Percentiles rank a stretch among this genome's conserved stretches.
These are phyloP conservation scores for Camelus dromedarius DNA, from an alignment of 2,113 vertebrate species.

Conservation along the genomic window DNA sequence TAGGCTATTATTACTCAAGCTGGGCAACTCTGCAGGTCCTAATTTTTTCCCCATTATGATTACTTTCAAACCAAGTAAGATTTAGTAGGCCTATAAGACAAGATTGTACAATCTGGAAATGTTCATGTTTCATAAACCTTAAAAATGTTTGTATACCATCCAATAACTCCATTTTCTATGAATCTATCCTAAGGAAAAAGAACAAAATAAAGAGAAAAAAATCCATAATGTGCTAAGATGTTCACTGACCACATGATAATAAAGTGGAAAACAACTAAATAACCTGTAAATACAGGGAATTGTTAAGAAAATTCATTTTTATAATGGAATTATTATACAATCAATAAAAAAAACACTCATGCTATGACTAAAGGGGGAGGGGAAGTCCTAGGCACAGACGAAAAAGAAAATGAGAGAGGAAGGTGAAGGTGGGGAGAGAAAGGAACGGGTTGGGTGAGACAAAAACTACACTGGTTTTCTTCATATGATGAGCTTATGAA, in stretches of 20 bases:
- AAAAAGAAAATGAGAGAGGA: not conserved
- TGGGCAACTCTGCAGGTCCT: not conserved
- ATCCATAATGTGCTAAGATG: not conserved
- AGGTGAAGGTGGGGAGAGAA: not conserved
- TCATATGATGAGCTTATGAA: not conserved
- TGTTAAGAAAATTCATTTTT: constrained; percentile 15
- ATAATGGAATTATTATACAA: not conserved
- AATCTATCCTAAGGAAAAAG: not conserved
- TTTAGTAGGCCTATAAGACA: not conserved
- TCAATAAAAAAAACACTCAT: not conserved
- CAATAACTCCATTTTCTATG: not conserved
- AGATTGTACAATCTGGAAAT: not conserved
- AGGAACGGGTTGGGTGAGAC: not conserved
- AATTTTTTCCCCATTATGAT: not conserved
- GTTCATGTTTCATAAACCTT: not conserved
- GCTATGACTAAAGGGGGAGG: not conserved
- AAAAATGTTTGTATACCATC: not conserved
- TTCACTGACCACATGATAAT: not conserved
- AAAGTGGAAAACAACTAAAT: constrained; percentile 25
- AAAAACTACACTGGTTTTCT: not conserved
- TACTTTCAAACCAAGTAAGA: constrained; percentile 18
- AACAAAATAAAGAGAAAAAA: not conserved
- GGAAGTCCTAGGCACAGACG: not conserved
- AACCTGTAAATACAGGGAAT: not conserved
- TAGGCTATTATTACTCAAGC: not conserved